Evolutionary conservation across 2,888 invertebrate species (phyloP), one percentile per base, ranked within the genome.

Genomic region (Tipula vernalis): DNA sequence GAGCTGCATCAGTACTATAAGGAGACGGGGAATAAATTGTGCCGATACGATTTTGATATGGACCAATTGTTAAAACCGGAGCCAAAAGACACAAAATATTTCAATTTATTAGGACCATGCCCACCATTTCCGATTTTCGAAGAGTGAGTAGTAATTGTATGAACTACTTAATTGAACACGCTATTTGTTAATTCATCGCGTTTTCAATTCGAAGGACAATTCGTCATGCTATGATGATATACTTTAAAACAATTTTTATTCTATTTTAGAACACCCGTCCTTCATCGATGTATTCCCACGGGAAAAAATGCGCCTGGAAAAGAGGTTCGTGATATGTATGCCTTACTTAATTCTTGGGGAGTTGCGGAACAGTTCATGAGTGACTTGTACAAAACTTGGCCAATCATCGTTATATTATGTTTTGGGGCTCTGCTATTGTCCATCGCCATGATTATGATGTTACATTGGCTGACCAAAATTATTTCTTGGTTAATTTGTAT

Each of bases 401-500:
- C 94, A 89, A 95, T 96, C 91, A 96, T 98, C 92, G 93, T 97
- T 86, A 94, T 94, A 47, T 94, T 98, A 89, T 95, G 96, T 87
- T 94, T 95, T 88, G 92, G 98, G 87, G 95, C 98, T 88, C 94
- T 98, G 97, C 97, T 96, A 89, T 93, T 97, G 88, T 97, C 98
- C 3, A 93, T 98, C 87, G 91, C 96, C 6, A 95, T 97, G 92
- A 96, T 98, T 51, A 94, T 96, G 86, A 94, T 98, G 89, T 94
- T 98, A 89, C 96, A 98, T 90, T 94, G 96, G 90, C 90, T 98
- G 89, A 97, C 98, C 0, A 94, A 94, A 87, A 90, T 98, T 86
- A 96, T 98, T 5, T 96, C 98, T 3, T 97, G 96, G 95, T 94
- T 98, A 88, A 96, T 98, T 89, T 96, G 98, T 94, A 93, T 96